phyloP scores from a whole-genome alignment of 64 coral and sea anemone genomes.

The Actinia equina region DNA sequence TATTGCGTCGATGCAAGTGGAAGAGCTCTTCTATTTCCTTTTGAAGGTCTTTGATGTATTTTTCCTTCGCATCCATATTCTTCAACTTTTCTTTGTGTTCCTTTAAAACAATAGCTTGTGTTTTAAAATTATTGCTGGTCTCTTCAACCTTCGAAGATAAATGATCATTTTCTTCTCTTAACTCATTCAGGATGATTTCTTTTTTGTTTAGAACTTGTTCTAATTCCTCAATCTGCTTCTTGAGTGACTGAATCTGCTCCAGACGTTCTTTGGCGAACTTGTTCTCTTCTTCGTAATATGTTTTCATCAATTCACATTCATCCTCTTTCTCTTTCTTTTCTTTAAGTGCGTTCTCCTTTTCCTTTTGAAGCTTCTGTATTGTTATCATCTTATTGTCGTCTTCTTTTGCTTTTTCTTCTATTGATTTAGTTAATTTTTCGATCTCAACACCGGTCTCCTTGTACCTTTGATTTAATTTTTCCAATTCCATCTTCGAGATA shows the following conservation, averaged over 20 bases:
- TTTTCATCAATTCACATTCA: conserved; percentile 20
- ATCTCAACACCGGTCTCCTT: background rate
- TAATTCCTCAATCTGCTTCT: conserved; percentile 39
- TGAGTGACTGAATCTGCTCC: conserved; percentile 18
- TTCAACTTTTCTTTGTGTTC: background rate
- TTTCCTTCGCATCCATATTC: background rate
- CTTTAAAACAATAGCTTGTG: background rate
- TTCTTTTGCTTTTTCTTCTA: background rate
- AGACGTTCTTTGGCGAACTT: conserved; percentile 30
- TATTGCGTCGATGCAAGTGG: background rate
- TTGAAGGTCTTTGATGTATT: background rate
- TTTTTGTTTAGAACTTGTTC: conserved; percentile 19
- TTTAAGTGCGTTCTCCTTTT: background rate
- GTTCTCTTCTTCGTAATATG: conserved; percentile 33
- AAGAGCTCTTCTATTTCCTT: background rate
- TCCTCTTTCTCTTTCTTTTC: conserved; percentile 47
- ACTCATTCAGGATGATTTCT: background rate
- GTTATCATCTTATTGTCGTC: background rate
- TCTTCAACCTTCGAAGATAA: conserved; percentile 13
- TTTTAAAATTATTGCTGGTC: background rate
- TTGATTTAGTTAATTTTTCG: background rate
- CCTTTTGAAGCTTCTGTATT: background rate
- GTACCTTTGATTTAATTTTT: background rate
- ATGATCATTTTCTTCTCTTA: background rate
- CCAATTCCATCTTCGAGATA: conserved; percentile 14